Percentiles rank a stretch among this genome's conserved stretches.
Conservation (phyloP, 1,140 invertebrate genomes). For the Pemphigus obesinymphae region DNA sequence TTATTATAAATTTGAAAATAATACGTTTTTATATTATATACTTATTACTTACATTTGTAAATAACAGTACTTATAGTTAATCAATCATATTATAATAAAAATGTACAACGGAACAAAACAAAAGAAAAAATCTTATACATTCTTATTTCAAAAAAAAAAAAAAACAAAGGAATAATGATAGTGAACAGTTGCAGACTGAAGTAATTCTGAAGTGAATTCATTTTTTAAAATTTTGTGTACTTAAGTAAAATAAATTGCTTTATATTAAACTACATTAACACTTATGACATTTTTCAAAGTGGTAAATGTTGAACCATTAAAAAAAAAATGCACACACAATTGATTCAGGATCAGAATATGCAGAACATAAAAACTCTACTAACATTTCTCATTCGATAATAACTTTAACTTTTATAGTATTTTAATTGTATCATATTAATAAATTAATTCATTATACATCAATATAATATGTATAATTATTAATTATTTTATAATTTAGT, state of each 20-base stretch:
- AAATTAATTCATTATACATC: background rate
- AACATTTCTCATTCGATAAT: background rate
- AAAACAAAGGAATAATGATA: background rate
- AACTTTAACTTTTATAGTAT: background rate
- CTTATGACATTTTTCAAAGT: background rate
- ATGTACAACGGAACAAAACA: background rate
- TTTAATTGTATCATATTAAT: background rate
- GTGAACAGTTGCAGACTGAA: background rate
- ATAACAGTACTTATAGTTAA: background rate
- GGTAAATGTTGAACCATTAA: constrained; percentile 1
- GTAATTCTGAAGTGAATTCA: background rate
- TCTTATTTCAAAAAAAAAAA: background rate
- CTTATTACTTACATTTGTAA: background rate
- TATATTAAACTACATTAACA: background rate
- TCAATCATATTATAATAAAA: background rate
- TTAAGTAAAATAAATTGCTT: background rate
- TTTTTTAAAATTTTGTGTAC: background rate
- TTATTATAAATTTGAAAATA: background rate
- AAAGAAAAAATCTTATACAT: background rate
- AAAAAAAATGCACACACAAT: background rate
- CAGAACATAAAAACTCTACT: background rate
- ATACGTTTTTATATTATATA: background rate
- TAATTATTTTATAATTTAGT: background rate
- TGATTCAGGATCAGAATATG: background rate
- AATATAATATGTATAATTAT: background rate